Base-by-base conservation (phyloP, 2,113 vertebrate genomes). In the Uria aalge region DNA sequence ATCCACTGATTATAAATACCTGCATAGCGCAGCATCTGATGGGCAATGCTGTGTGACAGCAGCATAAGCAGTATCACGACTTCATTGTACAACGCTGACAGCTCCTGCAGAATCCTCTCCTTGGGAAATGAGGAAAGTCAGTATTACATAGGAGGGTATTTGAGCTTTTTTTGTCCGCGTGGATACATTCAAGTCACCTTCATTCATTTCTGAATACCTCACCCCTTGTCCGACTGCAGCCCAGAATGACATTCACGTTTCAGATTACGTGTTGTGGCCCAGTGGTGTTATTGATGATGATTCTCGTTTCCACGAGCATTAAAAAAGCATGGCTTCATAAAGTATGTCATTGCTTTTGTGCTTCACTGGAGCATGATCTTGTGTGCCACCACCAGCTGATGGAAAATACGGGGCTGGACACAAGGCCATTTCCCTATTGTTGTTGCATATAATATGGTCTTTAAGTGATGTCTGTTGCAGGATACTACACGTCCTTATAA, bases 331-430 rank as follows among this genome's bases (percentile, higher is more conserved):
- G 6, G 30, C 67, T 90, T 92, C 77, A 52, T 84, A 29, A 96
- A 91, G n/a, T 57, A 53, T 85, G 36, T 82, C 64, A 60, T 30
- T 78, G 57, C 53, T 67, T 87, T 83, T 91, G 52, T 85, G 92
- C 94, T 78, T 94, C 69, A 32, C 53, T 94, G 92, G 73, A 96
- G 79, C 80, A 45, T 78, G 92, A 68, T 77, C 86, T 92, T 55
- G 73, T 79, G 66, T n/a, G 52, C 80, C 69, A 78, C 6, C 60
- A 87, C 15, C 30, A 89, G 73, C 80, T 89, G 69, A 94, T 84
- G 80, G 82, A 88, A 94, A 88, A 79, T 18, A 48, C 34, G 19
- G 67, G 41, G n/a, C 66, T 79, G 36, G 47, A 60, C 27, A 87
- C 34, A 75, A 60, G 29, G 27, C 60, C 34, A 5, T 87, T 94